Evolutionary conservation across 2,888 invertebrate species (phyloP), one percentile per base, ranked within the genome.

Genomic region (Trachelus stipa): DNA sequence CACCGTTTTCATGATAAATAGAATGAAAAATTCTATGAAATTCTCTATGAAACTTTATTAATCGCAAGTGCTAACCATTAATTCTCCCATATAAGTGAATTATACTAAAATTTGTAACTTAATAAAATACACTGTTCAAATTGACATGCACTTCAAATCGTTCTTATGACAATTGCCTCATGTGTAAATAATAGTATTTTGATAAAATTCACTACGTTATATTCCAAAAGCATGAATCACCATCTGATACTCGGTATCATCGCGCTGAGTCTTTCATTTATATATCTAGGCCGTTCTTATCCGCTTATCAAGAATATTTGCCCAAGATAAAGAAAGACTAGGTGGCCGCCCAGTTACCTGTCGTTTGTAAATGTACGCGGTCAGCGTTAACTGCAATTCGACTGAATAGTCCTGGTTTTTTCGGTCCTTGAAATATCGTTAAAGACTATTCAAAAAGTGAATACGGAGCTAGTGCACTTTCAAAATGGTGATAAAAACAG

Each of bases 251-350:
- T 56, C 23, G 56, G 1, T 56, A 56, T 56, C 56, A 23, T 56
- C 23, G 56, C 9, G 23, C 23, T 56, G 56, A 56, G 56, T 23
- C 56, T 56, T 9, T 23, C 56, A 9, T 56, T 56, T 56, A 56
- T 56, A 84, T 87, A 90, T 89, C 86, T 88, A 88, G 88, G 85
- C 85, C 88, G 87, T 83, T 85, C 87, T 90, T 90, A 90, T 90
- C 89, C 86, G 81, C 84, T 90, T 90, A 90, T 90, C 90, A 87
- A 75, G 23, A 56, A 82, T 90, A 87, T 90, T 90, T 90, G 88
- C 84, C 80, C 81, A 80, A 83, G 90, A 90, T 90, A 90, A 89
- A 86, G 82, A 81, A 78, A 79, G 74, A 69, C 37, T 78, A 74
- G 79, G 79, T 80, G 82, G 76, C 81, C 81, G 76, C 80, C 76